phyloP scores from a whole-genome alignment of 1,140 invertebrate species.

The Heliconius nattereri region DNA sequence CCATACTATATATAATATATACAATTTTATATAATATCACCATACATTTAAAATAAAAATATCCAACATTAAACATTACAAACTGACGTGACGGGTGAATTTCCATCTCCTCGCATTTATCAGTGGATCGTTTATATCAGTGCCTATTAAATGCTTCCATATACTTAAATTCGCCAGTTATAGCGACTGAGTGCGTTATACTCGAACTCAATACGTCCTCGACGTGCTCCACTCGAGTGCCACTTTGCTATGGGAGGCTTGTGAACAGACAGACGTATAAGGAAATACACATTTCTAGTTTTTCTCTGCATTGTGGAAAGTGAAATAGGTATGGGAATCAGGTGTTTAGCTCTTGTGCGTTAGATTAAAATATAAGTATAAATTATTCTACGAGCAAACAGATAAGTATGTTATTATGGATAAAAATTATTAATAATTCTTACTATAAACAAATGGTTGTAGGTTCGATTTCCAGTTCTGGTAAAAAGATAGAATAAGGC shows the following conservation, averaged over 20 bases:
- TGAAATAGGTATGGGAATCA: not conserved
- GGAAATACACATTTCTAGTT: not conserved
- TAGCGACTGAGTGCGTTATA: constrained; percentile 8
- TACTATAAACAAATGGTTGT: too few species aligned
- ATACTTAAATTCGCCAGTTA: not conserved
- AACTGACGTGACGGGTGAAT: not conserved
- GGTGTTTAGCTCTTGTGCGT: not conserved
- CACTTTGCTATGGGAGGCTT: not conserved
- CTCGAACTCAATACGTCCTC: constrained; percentile 10
- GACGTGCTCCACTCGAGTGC: not conserved
- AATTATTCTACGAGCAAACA: too few species aligned
- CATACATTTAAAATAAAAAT: not conserved
- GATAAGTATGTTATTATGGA: too few species aligned
- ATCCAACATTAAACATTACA: not conserved
- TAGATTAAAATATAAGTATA: not conserved
- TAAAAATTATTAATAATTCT: too few species aligned
- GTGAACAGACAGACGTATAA: not conserved
- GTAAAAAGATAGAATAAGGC: too few species aligned
- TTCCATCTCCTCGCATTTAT: constrained; percentile 4
- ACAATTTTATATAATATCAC: not conserved
- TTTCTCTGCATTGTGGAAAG: not conserved
- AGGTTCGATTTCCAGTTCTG: too few species aligned
- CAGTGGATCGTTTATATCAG: constrained; percentile 1
- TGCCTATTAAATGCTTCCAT: not conserved
- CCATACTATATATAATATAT: too few species aligned